phyloP scores from a whole-genome alignment of 2,113 vertebrate species.

The Ahaetulla prasina region DNA sequence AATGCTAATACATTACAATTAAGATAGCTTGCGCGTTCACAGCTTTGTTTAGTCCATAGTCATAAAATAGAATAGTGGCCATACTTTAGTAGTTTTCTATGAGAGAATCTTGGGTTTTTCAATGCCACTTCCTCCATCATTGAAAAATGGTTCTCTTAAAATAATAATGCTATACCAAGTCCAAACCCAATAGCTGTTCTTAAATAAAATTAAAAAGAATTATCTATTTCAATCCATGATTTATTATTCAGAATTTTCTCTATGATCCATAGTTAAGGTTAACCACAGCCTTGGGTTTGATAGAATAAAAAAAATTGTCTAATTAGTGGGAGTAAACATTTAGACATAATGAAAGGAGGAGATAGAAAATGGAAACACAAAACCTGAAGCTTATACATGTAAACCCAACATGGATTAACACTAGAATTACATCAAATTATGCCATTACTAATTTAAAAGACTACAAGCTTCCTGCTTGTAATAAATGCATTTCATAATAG shows the following conservation, averaged over 20 bases:
- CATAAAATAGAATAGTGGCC: background rate
- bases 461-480: background rate
- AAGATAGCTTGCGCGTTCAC: background rate
- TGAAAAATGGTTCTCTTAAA: background rate
- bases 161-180: background rate
- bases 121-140: background rate
- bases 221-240: background rate
- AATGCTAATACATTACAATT: background rate
- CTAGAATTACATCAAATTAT: background rate
- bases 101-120: background rate
- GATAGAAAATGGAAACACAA: background rate
- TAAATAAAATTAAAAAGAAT: background rate
- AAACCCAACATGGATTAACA: background rate
- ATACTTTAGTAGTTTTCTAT: background rate
- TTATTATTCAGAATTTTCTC: background rate
- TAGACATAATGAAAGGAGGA: background rate
- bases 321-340: background rate
- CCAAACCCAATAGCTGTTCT: background rate
- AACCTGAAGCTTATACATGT: no score
- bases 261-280: background rate
- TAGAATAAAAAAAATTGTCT: background rate
- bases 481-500: background rate
- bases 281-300: background rate
- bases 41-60: background rate
- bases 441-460: background rate